These are phyloP conservation scores for Clivina fossor DNA, from an alignment of 2,888 invertebrate species.

Conservation along the genomic window DNA sequence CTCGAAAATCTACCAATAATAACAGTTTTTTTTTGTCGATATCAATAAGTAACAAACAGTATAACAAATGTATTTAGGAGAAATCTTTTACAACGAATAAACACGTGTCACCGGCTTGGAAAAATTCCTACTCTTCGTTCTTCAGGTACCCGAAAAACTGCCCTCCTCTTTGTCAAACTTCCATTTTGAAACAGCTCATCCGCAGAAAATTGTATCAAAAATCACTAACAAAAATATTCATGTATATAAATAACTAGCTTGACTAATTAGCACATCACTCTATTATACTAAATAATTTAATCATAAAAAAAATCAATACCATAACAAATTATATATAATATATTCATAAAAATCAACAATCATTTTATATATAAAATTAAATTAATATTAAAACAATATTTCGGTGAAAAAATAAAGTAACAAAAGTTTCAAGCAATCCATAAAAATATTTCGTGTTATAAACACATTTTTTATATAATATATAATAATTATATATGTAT, in stretches of 20 bases:
- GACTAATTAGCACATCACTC: slow-evolving; percentile 3
- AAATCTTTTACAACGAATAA: slow-evolving; percentile 15
- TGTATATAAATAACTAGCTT: slow-evolving; percentile 12
- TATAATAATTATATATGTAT: slow-evolving; percentile 25
- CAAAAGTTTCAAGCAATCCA: slow-evolving; percentile 36
- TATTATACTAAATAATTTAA: background rate
- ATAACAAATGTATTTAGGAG: slow-evolving; percentile 20
- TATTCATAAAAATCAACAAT: slow-evolving; percentile 39
- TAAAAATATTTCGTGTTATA: slow-evolving; percentile 33
- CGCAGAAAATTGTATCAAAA: no score
- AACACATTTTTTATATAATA: slow-evolving; percentile 28
- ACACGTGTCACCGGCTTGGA: slow-evolving; percentile 3
- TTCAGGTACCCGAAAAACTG: slow-evolving; percentile 27
- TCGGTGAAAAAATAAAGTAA: slow-evolving; percentile 42
- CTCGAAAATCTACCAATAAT: slow-evolving; percentile 27
- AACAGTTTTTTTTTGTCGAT: slow-evolving; percentile 12
- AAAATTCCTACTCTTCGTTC: slow-evolving; percentile 18
- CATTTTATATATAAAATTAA: slow-evolving; percentile 37
- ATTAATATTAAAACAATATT: slow-evolving; percentile 36
- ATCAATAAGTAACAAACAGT: slow-evolving; percentile 27
- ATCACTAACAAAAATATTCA: no score
- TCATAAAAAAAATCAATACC: slow-evolving; percentile 20
- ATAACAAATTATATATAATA: slow-evolving; percentile 36
- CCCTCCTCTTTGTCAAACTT: no score
- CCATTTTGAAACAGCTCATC: no score